These are phyloP conservation scores for Caenorhabditis brenneri DNA, from an alignment of 1,140 invertebrate species.

Conservation along the genomic window DNA sequence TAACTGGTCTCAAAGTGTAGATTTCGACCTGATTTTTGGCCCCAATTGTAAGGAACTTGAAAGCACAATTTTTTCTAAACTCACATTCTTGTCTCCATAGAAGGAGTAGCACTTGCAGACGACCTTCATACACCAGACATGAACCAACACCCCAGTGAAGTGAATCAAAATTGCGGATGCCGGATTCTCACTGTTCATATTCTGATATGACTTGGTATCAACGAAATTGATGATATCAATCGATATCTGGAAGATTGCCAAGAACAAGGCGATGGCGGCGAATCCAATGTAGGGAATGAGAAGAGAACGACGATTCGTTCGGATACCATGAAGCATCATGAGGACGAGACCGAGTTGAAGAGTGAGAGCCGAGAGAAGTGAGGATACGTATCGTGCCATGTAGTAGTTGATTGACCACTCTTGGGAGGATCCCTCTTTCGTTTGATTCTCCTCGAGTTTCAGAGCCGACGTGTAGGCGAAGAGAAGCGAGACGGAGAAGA, in stretches of 20 bases:
- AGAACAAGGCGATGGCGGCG: slow-evolving; percentile 64
- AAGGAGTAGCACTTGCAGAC: slow-evolving; percentile 70
- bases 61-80: background rate
- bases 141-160: slow-evolving; percentile 66
- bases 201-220: slow-evolving; percentile 44
- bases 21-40: too few species aligned
- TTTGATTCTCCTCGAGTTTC: background rate
- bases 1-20: too few species aligned
- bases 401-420: slow-evolving; percentile 37
- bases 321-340: slow-evolving; percentile 68
- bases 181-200: background rate
- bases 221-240: slow-evolving; percentile 42
- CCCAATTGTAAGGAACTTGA: too few species aligned
- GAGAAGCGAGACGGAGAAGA: slow-evolving; percentile 45
- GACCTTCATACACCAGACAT: slow-evolving; percentile 68
- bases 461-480: slow-evolving; percentile 46
- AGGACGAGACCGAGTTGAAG: slow-evolving; percentile 67
- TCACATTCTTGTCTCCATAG: slow-evolving; percentile 68
- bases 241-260: slow-evolving; percentile 63
- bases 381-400: slow-evolving; percentile 43
- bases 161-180: slow-evolving; percentile 57
- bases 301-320: slow-evolving; percentile 61
- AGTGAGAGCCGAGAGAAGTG: slow-evolving; percentile 58
- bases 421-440: slow-evolving; percentile 6
- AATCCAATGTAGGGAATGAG: slow-evolving; percentile 69